Evolutionary conservation across 2,113 vertebrate species (phyloP), one percentile per base, ranked within the genome.

Genomic region (Mastomys coucha): DNA sequence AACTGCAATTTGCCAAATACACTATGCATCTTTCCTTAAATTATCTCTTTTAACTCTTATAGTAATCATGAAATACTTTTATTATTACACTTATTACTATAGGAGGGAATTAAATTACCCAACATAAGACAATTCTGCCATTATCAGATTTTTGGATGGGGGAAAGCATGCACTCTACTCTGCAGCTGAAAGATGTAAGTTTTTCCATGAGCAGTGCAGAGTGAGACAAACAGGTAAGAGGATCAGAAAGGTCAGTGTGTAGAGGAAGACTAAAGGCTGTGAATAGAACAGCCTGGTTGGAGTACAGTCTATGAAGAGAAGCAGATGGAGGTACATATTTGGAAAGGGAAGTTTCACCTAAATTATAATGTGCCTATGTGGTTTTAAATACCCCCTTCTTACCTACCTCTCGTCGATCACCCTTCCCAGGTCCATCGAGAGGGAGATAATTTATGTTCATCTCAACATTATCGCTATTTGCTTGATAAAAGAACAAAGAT

Each of bases 401-500:
- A 58, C 39, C 39, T 77, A 53, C n/a, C n/a, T 91, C 65, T 81
- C 19, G 36, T 70, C 10, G 16, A 65, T 70, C 4, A 53, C 63
- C 12, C 70, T 96, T 96, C 75, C 63, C n/a, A 86, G 11, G 94
- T 81, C 26, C 72, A 73, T 39, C 39, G 82, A 94, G 58, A 92
- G 51, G 36, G 73, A 89, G 53, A 31, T 69, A 26, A n/a, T 73
- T 94, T 92, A 49, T 36, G 85, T 88, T 81, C 53, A 24, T 85
- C 60, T 72, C 14, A 82, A 45, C 82, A 89, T 92, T 39, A 28
- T 60, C 53, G 65, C 63, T 88, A 56, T 85, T 90, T 93, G 26
- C 45, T 73, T 80, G 53, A 97, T 81, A n/a, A 94, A 97, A 95
- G 82, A 93, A 87, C 72, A 96, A 95, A 96, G 89, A 95, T 89